Percentiles rank a stretch among this genome's conserved stretches.
Evolutionary conservation across 2,113 vertebrate species (phyloP).

Genomic region (Centropus bengalensis): DNA sequence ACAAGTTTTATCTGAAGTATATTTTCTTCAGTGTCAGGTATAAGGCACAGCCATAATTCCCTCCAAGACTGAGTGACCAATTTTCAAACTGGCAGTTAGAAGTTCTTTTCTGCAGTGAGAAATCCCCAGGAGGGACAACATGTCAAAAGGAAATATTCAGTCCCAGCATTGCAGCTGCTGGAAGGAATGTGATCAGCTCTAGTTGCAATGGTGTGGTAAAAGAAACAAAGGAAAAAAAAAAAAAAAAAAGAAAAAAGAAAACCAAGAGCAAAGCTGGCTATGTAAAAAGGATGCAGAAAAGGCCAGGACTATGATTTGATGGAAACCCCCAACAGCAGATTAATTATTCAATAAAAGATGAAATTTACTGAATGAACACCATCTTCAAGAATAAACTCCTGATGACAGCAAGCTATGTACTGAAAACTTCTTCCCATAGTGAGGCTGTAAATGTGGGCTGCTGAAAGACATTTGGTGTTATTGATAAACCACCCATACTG

Average conservation of each 20-base stretch:
- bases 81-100: neutral
- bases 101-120: neutral
- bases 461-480: neutral
- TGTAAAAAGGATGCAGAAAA: neutral
- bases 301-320: neutral
- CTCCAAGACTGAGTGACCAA: rapidly evolving
- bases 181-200: neutral
- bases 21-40: neutral
- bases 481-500: neutral
- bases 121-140: neutral
- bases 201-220: neutral
- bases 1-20: neutral
- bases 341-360: neutral
- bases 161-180: neutral
- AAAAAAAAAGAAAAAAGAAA: neutral
- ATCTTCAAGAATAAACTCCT: neutral
- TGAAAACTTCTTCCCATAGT: neutral
- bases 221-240: neutral
- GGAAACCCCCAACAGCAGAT: neutral
- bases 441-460: neutral
- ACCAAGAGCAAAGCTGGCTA: neutral
- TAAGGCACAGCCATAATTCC: neutral
- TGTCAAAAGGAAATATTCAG: neutral
- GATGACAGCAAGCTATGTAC: neutral
- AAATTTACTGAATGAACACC: neutral